Base-by-base conservation (phyloP, 2,113 vertebrate species). In the Xiphophorus hellerii region DNA sequence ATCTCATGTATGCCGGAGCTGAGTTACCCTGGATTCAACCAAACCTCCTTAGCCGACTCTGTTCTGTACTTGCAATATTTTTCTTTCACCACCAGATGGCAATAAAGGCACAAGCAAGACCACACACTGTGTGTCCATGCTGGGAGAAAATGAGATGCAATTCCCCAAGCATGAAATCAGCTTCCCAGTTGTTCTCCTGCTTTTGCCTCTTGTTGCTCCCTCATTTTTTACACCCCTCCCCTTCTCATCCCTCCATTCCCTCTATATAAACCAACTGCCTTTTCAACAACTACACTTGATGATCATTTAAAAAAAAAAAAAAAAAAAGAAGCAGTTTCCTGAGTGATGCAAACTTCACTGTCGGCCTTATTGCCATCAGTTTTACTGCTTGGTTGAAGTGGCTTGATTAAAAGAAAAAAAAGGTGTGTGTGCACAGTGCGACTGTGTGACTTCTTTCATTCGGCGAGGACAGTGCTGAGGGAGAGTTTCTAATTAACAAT, bases 91-190 rank as follows among this genome's bases (percentile, higher is more conserved):
- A 91, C 85, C 74, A 92, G 94, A 88, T 92, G 93, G 91, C 90
- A 93, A 83, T 93, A 87, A 71, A 81, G 64, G 60, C 86, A 78
- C 3, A 2, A 74, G 60, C 51, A 69, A 78, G 63, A 39, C 66
- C 29, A 80, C 78, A 64, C 64, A 12, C 73, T 3, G 25, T n/a
- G 69, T 60, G 15, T 72, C 37, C 1, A 0, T 8, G 10, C 81
- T 70, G 69, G 27, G 76, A 82, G 84, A 78, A 88, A 93, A 93
- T 91, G 80, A 91, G 84, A 93, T 89, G 88, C 92, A 91, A 90
- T 89, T 89, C 85, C 75, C 81, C 62, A 76, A 91, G 92, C 92
- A 90, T 91, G 89, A 91, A 93, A 93, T 92, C 90, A 88, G 87
- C 85, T 93, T 88, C 90, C 84, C 84, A 88, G 77, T 84, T 91